phyloP scores from a whole-genome alignment of 1,140 invertebrate genomes.

The Fopius arisanus region DNA sequence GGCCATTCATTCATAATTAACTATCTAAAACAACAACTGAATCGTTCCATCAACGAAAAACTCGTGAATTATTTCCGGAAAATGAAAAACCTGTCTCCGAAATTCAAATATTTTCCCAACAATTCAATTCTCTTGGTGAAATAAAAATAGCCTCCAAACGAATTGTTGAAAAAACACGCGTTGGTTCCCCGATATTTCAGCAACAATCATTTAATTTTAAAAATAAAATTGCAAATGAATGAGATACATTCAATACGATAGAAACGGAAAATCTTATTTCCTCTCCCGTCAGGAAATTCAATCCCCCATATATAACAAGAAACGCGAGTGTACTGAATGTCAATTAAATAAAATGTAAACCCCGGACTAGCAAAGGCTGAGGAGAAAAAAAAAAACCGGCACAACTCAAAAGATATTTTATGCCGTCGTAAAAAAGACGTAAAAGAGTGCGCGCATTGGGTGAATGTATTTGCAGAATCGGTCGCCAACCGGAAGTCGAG shows the following conservation, averaged over 20 bases:
- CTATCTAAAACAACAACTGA: too few relatives aligned
- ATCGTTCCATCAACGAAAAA: too few relatives aligned
- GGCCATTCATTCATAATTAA: too few relatives aligned
- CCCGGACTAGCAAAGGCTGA: not conserved
- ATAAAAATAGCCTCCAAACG: too few relatives aligned
- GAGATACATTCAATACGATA: not conserved
- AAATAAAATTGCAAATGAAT: not conserved
- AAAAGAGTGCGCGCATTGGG: not conserved
- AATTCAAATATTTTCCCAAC: too few relatives aligned
- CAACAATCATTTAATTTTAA: not conserved
- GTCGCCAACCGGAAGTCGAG: not conserved
- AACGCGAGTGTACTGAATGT: not conserved
- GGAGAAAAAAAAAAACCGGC: too few relatives aligned
- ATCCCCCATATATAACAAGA: not conserved
- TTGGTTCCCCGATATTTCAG: not conserved
- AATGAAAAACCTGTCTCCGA: too few relatives aligned
- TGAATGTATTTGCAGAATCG: not conserved
- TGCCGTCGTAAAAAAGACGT: not conserved
- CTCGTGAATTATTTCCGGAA: too few relatives aligned
- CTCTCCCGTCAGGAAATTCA: conserved; percentile 12
- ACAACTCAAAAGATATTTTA: not conserved
- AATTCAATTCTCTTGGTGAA: too few relatives aligned
- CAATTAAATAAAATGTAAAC: conserved; percentile 7
- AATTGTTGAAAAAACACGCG: too few relatives aligned
- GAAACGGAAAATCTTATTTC: conserved; percentile 18